A percentile compares a stretch with the other conserved stretches of the same genome.
phyloP scores from a whole-genome alignment of 2,113 vertebrate genomes.

The Castor canadensis region DNA sequence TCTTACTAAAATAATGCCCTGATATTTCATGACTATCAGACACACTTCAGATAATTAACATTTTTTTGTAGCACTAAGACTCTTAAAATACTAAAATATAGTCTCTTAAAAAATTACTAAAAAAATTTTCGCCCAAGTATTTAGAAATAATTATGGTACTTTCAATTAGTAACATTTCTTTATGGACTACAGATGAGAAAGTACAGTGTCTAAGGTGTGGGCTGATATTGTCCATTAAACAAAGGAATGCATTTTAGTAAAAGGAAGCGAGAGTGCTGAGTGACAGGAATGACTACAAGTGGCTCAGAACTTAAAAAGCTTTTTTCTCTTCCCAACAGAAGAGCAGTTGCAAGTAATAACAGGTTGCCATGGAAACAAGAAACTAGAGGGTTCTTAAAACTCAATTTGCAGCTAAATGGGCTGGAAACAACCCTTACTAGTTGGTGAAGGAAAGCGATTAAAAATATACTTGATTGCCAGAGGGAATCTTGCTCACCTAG shows the following conservation, averaged over 20 bases:
- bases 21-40: slow-evolving; percentile 35
- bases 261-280: slow-evolving; percentile 69
- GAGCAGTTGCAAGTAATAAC: slow-evolving; percentile 81
- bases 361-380: slow-evolving; percentile 85
- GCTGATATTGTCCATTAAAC: slow-evolving; percentile 63
- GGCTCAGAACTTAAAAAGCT: slow-evolving; percentile 84
- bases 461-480: slow-evolving; percentile 78
- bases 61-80: background rate
- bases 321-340: slow-evolving; percentile 81
- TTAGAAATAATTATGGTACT: slow-evolving; percentile 53
- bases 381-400: slow-evolving; percentile 83
- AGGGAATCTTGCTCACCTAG: slow-evolving; percentile 63
- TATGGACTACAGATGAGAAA: slow-evolving; percentile 27
- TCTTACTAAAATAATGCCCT: background rate
- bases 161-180: slow-evolving; percentile 59
- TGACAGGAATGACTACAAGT: slow-evolving; percentile 75
- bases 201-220: slow-evolving; percentile 3
- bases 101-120: background rate
- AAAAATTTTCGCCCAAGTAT: slow-evolving; percentile 39
- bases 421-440: slow-evolving; percentile 84
- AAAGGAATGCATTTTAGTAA: slow-evolving; percentile 64
- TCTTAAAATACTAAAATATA: slow-evolving; percentile 10
- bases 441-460: slow-evolving; percentile 76
- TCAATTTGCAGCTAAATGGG: slow-evolving; percentile 88
- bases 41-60: background rate